phyloP scores from a whole-genome alignment of 2,113 vertebrate genomes.

The Bos indicus region DNA sequence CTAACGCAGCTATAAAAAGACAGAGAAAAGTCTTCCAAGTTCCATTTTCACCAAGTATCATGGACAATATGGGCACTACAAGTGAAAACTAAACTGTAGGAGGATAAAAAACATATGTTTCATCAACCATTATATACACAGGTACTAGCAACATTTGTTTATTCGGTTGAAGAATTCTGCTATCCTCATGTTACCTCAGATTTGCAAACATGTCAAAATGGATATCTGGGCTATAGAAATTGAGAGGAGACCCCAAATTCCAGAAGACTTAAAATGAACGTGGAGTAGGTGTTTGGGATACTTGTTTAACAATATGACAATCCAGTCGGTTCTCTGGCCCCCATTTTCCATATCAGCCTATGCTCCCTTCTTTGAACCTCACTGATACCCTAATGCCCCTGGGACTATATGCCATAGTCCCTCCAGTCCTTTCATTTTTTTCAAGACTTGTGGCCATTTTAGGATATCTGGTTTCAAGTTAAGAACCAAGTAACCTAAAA shows the following conservation, averaged over 20 bases:
- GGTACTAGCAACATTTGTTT: background rate
- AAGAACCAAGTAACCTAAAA: background rate
- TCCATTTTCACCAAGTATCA: background rate
- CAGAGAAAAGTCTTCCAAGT: background rate
- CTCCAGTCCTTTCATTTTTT: background rate
- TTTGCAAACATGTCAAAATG: background rate
- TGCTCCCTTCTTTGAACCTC: background rate
- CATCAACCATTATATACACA: background rate
- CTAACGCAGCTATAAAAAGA: background rate
- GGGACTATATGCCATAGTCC: background rate
- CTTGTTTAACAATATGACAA: background rate
- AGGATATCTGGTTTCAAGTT: background rate
- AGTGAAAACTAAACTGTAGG: background rate
- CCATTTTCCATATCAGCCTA: background rate
- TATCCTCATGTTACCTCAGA: background rate
- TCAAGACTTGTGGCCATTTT: background rate
- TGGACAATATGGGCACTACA: background rate
- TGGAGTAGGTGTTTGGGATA: background rate
- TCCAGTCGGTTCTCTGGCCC: background rate
- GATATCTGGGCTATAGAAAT: background rate
- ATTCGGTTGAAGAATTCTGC: background rate
- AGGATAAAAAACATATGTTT: background rate
- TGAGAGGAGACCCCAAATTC: background rate
- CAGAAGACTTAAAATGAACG: background rate
- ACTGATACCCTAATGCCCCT: background rate